These are phyloP conservation scores for Pissodes strobi DNA, from an alignment of 1,140 invertebrate genomes.

Conservation along the genomic window DNA sequence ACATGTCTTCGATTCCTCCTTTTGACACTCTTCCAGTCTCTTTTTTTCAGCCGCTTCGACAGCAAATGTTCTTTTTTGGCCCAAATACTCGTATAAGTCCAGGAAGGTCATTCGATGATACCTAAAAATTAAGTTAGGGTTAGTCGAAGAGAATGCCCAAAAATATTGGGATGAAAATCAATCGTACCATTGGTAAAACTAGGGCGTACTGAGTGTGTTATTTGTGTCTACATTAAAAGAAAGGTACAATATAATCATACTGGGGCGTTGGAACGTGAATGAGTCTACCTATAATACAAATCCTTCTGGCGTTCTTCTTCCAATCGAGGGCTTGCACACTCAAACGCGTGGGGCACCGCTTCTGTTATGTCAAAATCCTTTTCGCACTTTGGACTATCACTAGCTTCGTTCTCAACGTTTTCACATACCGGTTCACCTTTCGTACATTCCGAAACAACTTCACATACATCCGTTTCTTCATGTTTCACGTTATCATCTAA, in stretches of 20 bases:
- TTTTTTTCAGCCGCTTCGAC: neutral
- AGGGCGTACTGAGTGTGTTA: too few relatives aligned
- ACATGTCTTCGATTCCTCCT: too few relatives aligned
- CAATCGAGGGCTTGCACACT: slow-evolving; percentile 1
- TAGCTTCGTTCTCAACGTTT: too few relatives aligned
- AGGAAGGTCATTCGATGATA: slow-evolving; percentile 14
- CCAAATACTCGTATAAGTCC: slow-evolving; percentile 16
- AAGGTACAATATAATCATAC: too few relatives aligned
- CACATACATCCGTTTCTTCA: neutral
- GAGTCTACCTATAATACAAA: slow-evolving; percentile 25
- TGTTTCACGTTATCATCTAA: neutral
- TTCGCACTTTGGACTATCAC: too few relatives aligned
- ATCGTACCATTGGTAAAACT: too few relatives aligned
- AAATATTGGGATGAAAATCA: too few relatives aligned
- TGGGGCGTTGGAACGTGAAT: too few relatives aligned
- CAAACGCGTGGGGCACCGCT: slow-evolving; percentile 16
- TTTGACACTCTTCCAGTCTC: neutral
- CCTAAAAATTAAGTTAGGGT: too few relatives aligned
- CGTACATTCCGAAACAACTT: neutral
- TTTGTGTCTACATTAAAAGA: too few relatives aligned
- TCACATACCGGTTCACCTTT: neutral
- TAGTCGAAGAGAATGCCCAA: too few relatives aligned
- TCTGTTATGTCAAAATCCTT: slow-evolving; percentile 16
- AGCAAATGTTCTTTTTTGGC: slow-evolving; percentile 4
- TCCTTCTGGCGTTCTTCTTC: slow-evolving; percentile 16